These are phyloP conservation scores for Caenorhabditis brenneri DNA, from an alignment of 1,140 invertebrate species.

Conservation along the genomic window DNA sequence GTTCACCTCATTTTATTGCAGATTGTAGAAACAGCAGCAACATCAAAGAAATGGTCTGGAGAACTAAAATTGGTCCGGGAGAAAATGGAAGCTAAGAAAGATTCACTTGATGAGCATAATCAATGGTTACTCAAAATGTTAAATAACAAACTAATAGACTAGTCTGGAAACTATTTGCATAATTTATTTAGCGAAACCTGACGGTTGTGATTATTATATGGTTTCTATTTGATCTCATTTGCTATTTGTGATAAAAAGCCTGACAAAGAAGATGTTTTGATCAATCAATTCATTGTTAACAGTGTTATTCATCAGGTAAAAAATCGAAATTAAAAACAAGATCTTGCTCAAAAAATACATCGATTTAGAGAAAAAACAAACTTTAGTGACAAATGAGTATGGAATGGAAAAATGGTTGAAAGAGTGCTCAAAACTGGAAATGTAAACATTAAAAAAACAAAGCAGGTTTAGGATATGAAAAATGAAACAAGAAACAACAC, in stretches of 20 bases:
- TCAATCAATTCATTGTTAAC: too few species aligned
- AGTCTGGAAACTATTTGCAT: neutral
- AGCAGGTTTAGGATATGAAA: too few species aligned
- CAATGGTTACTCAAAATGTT: neutral
- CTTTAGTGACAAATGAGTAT: too few species aligned
- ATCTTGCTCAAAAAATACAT: too few species aligned
- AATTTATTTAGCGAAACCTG: neutral
- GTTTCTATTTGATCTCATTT: neutral
- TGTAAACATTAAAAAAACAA: neutral
- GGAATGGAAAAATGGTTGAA: too few species aligned
- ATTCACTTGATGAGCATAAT: neutral
- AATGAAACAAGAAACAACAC: neutral
- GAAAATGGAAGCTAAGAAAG: neutral
- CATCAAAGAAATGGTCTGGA: neutral
- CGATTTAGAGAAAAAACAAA: too few species aligned
- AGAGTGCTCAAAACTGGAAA: too few species aligned
- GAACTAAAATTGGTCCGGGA: neutral
- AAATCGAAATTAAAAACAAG: too few species aligned
- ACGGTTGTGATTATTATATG: neutral
- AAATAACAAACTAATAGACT: neutral
- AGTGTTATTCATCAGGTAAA: too few species aligned
- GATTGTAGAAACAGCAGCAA: slow-evolving; percentile 11
- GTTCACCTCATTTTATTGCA: neutral
- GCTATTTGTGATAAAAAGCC: neutral
- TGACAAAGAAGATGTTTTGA: too few species aligned